These are phyloP conservation scores for Cyclargus thomasi DNA, from an alignment of 1,140 invertebrate species.

Conservation along the genomic window DNA sequence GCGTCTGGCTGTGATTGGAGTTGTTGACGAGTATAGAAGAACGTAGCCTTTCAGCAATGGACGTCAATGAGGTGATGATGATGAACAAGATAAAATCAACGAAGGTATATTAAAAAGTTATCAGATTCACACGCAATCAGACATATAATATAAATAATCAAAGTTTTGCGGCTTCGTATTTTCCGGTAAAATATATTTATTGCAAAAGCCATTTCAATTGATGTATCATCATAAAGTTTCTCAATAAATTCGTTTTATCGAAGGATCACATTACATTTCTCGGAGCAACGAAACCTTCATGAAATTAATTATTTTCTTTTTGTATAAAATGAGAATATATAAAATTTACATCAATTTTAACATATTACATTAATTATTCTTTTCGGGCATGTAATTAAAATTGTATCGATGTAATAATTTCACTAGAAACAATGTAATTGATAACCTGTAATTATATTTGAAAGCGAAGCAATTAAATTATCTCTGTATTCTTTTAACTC, in stretches of 20 bases:
- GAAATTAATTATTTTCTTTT: not conserved
- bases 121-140: not conserved
- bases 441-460: too few species aligned
- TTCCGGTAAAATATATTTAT: not conserved
- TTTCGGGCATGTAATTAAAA: too few species aligned
- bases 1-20: too few species aligned
- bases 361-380: too few species aligned
- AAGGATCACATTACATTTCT: not conserved
- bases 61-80: too few species aligned
- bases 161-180: slow-evolving; percentile 1
- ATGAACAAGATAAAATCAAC: not conserved
- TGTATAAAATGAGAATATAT: not conserved
- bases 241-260: not conserved
- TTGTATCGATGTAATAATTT: too few species aligned
- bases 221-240: not conserved
- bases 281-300: not conserved
- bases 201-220: not conserved
- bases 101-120: not conserved
- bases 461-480: too few species aligned
- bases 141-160: not conserved
- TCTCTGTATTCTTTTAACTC: too few species aligned
- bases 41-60: too few species aligned
- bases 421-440: too few species aligned
- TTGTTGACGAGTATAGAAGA: too few species aligned
- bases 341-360: not conserved